Evolutionary conservation across 2,888 invertebrate species (phyloP).

Genomic region (Pinctada fucata): DNA sequence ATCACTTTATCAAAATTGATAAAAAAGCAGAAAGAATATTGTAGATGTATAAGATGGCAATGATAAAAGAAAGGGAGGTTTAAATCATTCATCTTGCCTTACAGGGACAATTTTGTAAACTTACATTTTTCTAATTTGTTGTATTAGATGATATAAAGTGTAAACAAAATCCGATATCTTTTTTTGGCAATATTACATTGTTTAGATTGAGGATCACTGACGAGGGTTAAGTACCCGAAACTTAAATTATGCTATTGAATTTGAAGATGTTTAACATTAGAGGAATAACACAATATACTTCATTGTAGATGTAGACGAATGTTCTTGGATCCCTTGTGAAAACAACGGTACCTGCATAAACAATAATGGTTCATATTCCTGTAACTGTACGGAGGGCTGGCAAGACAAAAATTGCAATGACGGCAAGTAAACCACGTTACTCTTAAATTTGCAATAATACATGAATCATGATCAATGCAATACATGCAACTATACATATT

Average conservation of each 20-base stretch:
- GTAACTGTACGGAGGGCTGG: constrained; percentile 14
- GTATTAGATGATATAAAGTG: constrained; percentile 81
- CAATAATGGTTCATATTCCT: constrained; percentile 15
- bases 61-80: too few relatives aligned
- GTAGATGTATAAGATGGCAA: too few relatives aligned
- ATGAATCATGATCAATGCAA: not conserved
- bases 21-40: too few relatives aligned
- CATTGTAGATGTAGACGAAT: constrained; percentile 18
- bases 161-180: constrained; percentile 81
- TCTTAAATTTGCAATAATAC: not conserved
- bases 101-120: not conserved
- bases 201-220: too few relatives aligned
- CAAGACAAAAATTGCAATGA: not conserved
- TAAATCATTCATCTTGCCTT: not conserved
- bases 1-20: too few relatives aligned
- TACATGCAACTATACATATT: too few relatives aligned
- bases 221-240: too few relatives aligned
- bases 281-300: not conserved
- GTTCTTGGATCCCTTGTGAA: not conserved
- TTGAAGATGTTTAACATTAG: too few relatives aligned
- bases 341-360: constrained; percentile 16
- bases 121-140: not conserved
- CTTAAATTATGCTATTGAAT: too few relatives aligned
- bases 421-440: not conserved
- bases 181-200: too few relatives aligned